Conservation (phyloP, 2,888 invertebrate species). For the Candidula unifasciata region DNA sequence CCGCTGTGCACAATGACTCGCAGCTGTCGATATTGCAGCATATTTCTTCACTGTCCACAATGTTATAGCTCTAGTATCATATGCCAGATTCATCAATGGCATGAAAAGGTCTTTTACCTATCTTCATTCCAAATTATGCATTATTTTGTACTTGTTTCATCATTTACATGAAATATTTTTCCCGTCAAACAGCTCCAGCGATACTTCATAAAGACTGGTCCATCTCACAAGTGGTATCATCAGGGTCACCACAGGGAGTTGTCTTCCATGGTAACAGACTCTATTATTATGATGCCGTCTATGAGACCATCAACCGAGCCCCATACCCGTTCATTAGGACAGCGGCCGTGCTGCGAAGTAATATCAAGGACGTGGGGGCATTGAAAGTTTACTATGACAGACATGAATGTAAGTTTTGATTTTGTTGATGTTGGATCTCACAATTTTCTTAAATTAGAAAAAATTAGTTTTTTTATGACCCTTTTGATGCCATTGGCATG, state of each 20-base stretch:
- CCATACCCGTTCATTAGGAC: conserved; percentile 82
- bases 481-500: too few relatives aligned
- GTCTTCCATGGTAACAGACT: conserved; percentile 87
- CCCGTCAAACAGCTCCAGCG: conserved; percentile 32
- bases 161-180: not conserved
- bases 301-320: conserved; percentile 91
- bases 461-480: too few relatives aligned
- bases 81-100: too few relatives aligned
- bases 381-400: conserved; percentile 65
- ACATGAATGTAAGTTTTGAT: conserved; percentile 74
- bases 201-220: conserved; percentile 43
- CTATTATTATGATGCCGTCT: conserved; percentile 91
- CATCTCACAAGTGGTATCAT: conserved; percentile 52
- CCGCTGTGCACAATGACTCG: too few relatives aligned
- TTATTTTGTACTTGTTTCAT: not conserved
- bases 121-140: not conserved
- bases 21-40: too few relatives aligned
- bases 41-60: not conserved
- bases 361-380: conserved; percentile 59
- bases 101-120: not conserved
- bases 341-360: conserved; percentile 58
- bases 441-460: too few relatives aligned
- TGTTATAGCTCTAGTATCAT: too few relatives aligned
- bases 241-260: conserved; percentile 62
- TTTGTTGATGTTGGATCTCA: not conserved